These are phyloP conservation scores for Lepidocolaptes lacrymiger DNA, from an alignment of 2,797 vertebrate species.

Conservation along the genomic window DNA sequence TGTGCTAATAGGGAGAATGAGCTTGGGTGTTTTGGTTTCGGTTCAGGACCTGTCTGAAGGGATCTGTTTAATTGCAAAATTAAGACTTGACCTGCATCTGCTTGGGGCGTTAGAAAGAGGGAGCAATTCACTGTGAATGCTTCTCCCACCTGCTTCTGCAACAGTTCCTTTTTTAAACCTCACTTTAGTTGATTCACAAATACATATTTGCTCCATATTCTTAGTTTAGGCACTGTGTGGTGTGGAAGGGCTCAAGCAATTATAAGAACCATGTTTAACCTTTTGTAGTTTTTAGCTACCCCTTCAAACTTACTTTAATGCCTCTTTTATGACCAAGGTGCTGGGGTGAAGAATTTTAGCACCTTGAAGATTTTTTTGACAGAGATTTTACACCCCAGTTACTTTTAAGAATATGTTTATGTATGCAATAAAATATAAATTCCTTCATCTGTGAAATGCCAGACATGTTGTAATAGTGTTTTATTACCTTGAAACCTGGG, in stretches of 20 bases:
- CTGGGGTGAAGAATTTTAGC: conserved; percentile 27
- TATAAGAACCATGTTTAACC: background rate
- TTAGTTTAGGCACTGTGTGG: background rate
- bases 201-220: background rate
- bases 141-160: background rate
- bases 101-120: background rate
- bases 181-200: background rate
- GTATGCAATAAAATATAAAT: conserved; percentile 55
- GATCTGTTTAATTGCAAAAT: background rate
- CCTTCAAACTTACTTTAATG: background rate
- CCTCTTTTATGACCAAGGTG: background rate
- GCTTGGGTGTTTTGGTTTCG: background rate
- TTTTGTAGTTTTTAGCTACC: background rate
- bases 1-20: background rate
- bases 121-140: background rate
- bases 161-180: background rate
- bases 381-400: conserved; percentile 46
- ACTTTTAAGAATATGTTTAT: conserved; percentile 61
- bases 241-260: background rate
- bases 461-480: conserved; percentile 62
- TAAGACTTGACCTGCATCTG: background rate
- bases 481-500: conserved; percentile 28
- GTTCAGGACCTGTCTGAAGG: background rate
- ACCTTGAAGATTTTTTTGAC: conserved; percentile 24
- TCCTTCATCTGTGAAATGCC: conserved; percentile 42